Percentiles rank a stretch among this genome's conserved stretches.
These are phyloP conservation scores for Lepidocolaptes lacrymiger DNA, from an alignment of 2,797 vertebrate genomes.

Conservation along the genomic window DNA sequence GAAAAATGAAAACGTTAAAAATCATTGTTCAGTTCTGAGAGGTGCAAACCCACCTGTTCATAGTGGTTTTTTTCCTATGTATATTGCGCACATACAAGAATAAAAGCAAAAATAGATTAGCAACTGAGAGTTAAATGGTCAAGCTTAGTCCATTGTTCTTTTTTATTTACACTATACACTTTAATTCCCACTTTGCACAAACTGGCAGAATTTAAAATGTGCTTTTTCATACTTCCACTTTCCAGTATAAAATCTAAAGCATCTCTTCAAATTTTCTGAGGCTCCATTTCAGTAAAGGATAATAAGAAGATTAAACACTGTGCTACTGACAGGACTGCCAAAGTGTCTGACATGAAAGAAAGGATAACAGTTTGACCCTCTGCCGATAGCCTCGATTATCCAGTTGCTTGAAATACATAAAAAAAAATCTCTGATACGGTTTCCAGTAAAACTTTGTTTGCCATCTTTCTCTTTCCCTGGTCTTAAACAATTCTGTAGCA, in stretches of 20 bases:
- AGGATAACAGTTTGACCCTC: slow-evolving; percentile 25
- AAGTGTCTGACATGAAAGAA: slow-evolving; percentile 50
- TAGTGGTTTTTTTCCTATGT: neutral
- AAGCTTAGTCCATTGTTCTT: neutral
- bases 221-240: slow-evolving; percentile 25
- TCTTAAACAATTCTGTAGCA: neutral
- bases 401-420: slow-evolving; percentile 40
- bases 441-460: slow-evolving; percentile 26
- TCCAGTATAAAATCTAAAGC: slow-evolving; percentile 43
- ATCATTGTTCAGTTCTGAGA: neutral
- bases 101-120: slow-evolving; percentile 14
- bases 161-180: slow-evolving; percentile 8
- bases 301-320: slow-evolving; percentile 46
- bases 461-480: neutral
- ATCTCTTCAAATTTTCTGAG: slow-evolving; percentile 53
- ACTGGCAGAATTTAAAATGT: neutral
- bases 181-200: slow-evolving; percentile 9
- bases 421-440: neutral
- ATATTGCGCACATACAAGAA: neutral
- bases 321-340: slow-evolving; percentile 42
- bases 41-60: neutral
- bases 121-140: neutral
- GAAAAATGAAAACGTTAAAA: neutral
- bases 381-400: slow-evolving; percentile 19
- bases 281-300: slow-evolving; percentile 21